Conservation (phyloP, 2,888 invertebrate species). For the Microchrysa polita region DNA sequence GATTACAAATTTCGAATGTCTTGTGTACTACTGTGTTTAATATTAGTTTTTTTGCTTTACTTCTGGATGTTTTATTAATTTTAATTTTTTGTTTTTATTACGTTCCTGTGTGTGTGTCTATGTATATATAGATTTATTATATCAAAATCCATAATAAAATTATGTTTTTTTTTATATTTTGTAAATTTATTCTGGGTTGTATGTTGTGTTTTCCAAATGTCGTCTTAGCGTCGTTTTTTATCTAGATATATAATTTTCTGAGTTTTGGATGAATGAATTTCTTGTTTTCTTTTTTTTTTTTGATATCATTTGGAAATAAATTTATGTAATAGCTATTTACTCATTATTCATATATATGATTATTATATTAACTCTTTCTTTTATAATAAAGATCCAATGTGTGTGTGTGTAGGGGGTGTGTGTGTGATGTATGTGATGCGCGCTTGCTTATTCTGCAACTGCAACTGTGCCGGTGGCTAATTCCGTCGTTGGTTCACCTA, state of each 20-base stretch:
- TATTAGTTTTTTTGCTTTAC: no score
- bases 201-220: slow-evolving; percentile 10
- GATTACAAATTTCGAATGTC: slow-evolving; percentile 33
- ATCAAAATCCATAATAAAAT: slow-evolving; percentile 6
- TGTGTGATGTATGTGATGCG: slow-evolving; percentile 23
- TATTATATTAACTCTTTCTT: slow-evolving; percentile 41
- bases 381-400: slow-evolving; percentile 39
- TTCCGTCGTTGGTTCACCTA: slow-evolving; percentile 40
- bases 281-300: no score
- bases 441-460: slow-evolving; percentile 33
- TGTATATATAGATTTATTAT: slow-evolving; percentile 15
- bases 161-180: slow-evolving; percentile 19
- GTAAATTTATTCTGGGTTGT: slow-evolving; percentile 10
- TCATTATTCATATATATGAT: slow-evolving; percentile 37
- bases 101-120: slow-evolving; percentile 14
- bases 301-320: slow-evolving; percentile 40
- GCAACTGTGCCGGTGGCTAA: slow-evolving; percentile 27
- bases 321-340: slow-evolving; percentile 44
- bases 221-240: slow-evolving; percentile 10
- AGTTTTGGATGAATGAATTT: slow-evolving; percentile 12
- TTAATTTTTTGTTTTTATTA: no score
- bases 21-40: slow-evolving; percentile 14
- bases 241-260: slow-evolving; percentile 27
- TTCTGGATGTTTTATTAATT: no score
- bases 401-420: no score